These are phyloP conservation scores for Agrochola circellaris DNA, from an alignment of 2,888 invertebrate genomes.

Conservation along the genomic window DNA sequence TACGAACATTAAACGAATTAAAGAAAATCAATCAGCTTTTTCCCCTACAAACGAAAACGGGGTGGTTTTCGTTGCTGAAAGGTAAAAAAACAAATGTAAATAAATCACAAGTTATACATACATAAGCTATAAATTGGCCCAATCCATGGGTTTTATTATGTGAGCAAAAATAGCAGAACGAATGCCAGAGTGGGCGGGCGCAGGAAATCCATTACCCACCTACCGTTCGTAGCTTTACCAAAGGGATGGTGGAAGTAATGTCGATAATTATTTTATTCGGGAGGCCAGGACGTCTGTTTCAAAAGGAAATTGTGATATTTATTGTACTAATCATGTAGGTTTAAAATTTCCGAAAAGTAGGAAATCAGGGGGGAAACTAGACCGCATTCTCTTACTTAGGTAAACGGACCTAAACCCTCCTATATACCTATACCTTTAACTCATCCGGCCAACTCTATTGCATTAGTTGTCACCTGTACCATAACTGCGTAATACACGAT, in stretches of 20 bases:
- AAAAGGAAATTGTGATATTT: neutral
- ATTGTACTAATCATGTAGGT: neutral
- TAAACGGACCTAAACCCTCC: neutral
- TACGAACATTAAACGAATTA: neutral
- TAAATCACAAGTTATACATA: slow-evolving; percentile 58
- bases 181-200: slow-evolving; percentile 73
- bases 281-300: neutral
- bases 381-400: neutral
- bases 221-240: slow-evolving; percentile 60
- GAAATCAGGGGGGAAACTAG: neutral
- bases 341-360: too few species aligned
- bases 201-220: slow-evolving; percentile 82
- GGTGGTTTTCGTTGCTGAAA: neutral
- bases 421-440: too few species aligned
- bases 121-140: slow-evolving; percentile 70
- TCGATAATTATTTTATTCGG: slow-evolving; percentile 57
- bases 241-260: slow-evolving; percentile 45
- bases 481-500: too few species aligned
- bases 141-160: slow-evolving; percentile 73
- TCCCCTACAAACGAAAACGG: slow-evolving; percentile 3
- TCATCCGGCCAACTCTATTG: too few species aligned
- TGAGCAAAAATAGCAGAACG: slow-evolving; percentile 77
- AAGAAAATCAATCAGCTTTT: neutral
- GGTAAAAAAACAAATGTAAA: slow-evolving; percentile 24
- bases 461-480: too few species aligned